Percentiles rank a stretch among this genome's conserved stretches.
Conservation (phyloP, 2,888 invertebrate species). For the Schizaphis graminum region DNA sequence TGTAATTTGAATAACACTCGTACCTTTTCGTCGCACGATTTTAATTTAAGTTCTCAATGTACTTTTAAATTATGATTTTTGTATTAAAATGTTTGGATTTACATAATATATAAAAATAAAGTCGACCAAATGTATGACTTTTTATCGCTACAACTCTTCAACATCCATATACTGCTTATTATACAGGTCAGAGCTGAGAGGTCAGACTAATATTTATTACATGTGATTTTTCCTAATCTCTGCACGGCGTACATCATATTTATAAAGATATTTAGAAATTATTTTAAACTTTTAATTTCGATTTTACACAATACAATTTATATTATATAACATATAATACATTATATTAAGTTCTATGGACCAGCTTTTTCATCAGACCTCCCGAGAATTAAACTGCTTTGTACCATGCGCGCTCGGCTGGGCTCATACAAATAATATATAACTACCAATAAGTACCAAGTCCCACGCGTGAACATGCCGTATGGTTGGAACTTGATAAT, state of each 20-base stretch:
- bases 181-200: too few species aligned
- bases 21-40: not conserved
- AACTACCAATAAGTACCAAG: not conserved
- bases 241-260: too few species aligned
- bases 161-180: too few species aligned
- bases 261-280: not conserved
- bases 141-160: too few species aligned
- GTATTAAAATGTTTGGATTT: too few species aligned
- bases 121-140: too few species aligned
- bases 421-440: not conserved
- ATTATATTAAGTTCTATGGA: not conserved
- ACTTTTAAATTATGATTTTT: not conserved
- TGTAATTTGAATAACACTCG: too few species aligned
- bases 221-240: not conserved
- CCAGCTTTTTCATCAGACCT: constrained; percentile 2
- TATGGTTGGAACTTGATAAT: not conserved
- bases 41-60: not conserved
- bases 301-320: not conserved
- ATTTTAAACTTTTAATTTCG: not conserved
- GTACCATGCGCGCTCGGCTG: not conserved
- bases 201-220: not conserved
- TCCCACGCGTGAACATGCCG: not conserved
- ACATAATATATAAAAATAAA: too few species aligned
- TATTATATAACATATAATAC: not conserved
- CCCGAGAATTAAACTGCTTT: not conserved